Evolutionary conservation across 1,140 invertebrate genomes (phyloP).

Genomic region (Phymorhynchus buccinoides): DNA sequence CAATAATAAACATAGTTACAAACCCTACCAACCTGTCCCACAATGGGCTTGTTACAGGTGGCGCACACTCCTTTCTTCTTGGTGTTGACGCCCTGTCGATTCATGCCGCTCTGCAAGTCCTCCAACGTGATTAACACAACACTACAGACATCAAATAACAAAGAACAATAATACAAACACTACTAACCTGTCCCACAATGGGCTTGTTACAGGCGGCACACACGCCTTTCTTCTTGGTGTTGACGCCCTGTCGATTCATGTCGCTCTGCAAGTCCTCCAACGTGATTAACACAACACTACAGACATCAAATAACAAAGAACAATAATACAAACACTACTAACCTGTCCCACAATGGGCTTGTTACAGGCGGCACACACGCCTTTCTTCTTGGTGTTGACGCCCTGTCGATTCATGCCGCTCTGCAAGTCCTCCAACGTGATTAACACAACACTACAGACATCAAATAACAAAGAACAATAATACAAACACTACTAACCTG

Average conservation of each 20-base stretch:
- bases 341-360: constrained; percentile 94
- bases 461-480: too few relatives aligned
- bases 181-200: constrained; percentile 93
- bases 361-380: constrained; percentile 96
- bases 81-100: constrained; percentile 95
- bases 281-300: too few relatives aligned
- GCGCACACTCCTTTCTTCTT: constrained; percentile 98
- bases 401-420: too few relatives aligned
- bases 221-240: constrained; percentile 97
- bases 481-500: too few relatives aligned
- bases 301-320: too few relatives aligned
- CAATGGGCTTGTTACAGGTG: constrained; percentile 97
- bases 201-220: constrained; percentile 98
- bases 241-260: constrained; percentile 91
- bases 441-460: too few relatives aligned
- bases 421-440: too few relatives aligned
- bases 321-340: too few relatives aligned
- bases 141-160: too few relatives aligned
- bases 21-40: constrained; percentile 90
- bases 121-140: too few relatives aligned
- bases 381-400: constrained; percentile 96
- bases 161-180: too few relatives aligned
- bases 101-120: constrained; percentile 81
- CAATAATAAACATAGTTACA: too few relatives aligned
- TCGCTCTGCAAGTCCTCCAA: constrained; percentile 86